Percentiles rank a stretch among this genome's conserved stretches.
These are phyloP conservation scores for Ostrea edulis DNA, from an alignment of 1,140 invertebrate genomes.

Conservation along the genomic window DNA sequence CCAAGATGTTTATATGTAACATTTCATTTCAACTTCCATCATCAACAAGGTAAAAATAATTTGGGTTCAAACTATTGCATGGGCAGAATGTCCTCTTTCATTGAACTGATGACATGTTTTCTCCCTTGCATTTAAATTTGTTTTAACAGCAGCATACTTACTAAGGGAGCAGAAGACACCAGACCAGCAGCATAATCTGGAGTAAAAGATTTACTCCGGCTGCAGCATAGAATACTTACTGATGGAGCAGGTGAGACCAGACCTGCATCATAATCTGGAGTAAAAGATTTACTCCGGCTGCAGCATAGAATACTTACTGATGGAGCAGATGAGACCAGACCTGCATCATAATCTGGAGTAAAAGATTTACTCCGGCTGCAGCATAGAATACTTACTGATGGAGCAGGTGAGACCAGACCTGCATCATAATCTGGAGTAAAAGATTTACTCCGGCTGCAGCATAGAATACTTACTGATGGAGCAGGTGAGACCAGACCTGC, in stretches of 20 bases:
- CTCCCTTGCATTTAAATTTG: neutral
- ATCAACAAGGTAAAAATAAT: neutral
- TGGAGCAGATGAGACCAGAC: slow-evolving; percentile 82
- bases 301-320: slow-evolving; percentile 66
- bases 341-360: slow-evolving; percentile 89
- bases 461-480: neutral
- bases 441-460: neutral
- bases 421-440: slow-evolving; percentile 87
- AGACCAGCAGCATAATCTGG: slow-evolving; percentile 89
- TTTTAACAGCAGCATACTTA: slow-evolving; percentile 61
- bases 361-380: neutral
- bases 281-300: slow-evolving; percentile 80
- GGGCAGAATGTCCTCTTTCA: slow-evolving; percentile 32
- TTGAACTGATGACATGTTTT: no score
- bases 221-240: slow-evolving; percentile 61
- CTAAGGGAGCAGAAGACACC: slow-evolving; percentile 59
- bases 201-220: slow-evolving; percentile 81
- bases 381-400: slow-evolving; percentile 70
- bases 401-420: slow-evolving; percentile 83
- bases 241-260: slow-evolving; percentile 60
- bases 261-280: slow-evolving; percentile 90
- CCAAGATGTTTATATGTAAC: no score
- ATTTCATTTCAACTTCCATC: no score
- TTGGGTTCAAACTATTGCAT: neutral
- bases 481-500: neutral